These are phyloP conservation scores for Mustela nigripes DNA, from an alignment of 2,113 vertebrate genomes.

Conservation along the genomic window DNA sequence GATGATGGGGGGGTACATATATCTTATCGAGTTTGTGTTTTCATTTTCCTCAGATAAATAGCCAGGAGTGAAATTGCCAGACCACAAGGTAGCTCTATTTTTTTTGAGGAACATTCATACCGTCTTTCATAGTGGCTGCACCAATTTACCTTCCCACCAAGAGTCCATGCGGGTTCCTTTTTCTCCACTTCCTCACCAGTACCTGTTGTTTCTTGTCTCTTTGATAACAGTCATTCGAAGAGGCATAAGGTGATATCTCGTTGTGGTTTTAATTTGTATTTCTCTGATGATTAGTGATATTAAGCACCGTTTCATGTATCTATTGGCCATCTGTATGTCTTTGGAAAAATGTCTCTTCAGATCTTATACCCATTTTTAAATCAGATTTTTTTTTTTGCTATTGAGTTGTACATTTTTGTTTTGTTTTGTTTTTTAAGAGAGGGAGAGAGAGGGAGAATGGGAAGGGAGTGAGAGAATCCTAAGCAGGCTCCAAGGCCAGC, in stretches of 20 bases:
- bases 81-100: background rate
- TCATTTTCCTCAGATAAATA: background rate
- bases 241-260: background rate
- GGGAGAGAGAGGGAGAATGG: background rate
- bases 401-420: background rate
- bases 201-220: background rate
- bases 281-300: background rate
- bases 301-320: background rate
- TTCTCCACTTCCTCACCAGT: background rate
- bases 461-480: background rate
- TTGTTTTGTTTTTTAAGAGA: background rate
- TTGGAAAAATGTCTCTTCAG: background rate
- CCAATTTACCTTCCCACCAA: background rate
- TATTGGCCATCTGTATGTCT: background rate
- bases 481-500: background rate
- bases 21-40: background rate
- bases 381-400: background rate
- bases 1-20: background rate
- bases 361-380: background rate
- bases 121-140: background rate
- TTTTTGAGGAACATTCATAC: background rate
- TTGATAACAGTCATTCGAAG: background rate
- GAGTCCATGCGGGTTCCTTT: background rate
- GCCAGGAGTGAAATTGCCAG: background rate
- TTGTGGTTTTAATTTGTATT: background rate